Evolutionary conservation across 1,140 invertebrate genomes (phyloP).

Genomic region (Rhysida immarginata): DNA sequence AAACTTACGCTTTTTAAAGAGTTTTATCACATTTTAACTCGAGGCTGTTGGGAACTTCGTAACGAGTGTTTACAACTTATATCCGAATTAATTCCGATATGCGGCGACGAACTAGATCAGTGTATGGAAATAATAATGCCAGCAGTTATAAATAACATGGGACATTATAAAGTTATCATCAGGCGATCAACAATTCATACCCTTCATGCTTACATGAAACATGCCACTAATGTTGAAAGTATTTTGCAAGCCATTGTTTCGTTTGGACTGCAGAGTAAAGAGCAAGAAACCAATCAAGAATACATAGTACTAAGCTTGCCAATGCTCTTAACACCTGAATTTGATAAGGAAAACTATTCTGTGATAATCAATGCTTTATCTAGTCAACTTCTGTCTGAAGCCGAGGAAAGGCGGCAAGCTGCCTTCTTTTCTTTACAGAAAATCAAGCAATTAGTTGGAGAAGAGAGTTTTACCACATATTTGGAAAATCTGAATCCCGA

Average conservation of each 20-base stretch:
- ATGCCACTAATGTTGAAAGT: constrained; percentile 22
- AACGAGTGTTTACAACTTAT: constrained; percentile 28
- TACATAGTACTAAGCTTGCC: neutral
- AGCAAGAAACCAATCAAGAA: constrained; percentile 13
- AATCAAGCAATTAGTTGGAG: neutral
- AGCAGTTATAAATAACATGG: constrained; percentile 27
- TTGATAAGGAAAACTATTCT: neutral
- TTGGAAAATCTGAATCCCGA: constrained; percentile 2
- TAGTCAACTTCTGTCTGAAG: neutral
- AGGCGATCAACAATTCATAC: constrained; percentile 26
- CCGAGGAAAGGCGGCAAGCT: neutral
- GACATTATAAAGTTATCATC: constrained; percentile 26
- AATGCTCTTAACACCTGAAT: constrained; percentile 3
- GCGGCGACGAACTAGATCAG: constrained; percentile 25
- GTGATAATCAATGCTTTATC: neutral
- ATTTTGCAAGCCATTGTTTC: constrained; percentile 24
- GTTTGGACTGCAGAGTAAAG: constrained; percentile 26
- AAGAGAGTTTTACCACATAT: neutral
- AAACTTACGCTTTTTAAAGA: constrained; percentile 26
- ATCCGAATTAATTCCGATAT: constrained; percentile 26
- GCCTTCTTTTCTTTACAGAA: constrained; percentile 1
- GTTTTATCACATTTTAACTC: constrained; percentile 22
- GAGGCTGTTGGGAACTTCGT: constrained; percentile 27
- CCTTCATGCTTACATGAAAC: constrained; percentile 29
- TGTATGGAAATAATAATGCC: constrained; percentile 27